Evolutionary conservation across 1,140 invertebrate species (phyloP).

Genomic region (Apis dorsata): DNA sequence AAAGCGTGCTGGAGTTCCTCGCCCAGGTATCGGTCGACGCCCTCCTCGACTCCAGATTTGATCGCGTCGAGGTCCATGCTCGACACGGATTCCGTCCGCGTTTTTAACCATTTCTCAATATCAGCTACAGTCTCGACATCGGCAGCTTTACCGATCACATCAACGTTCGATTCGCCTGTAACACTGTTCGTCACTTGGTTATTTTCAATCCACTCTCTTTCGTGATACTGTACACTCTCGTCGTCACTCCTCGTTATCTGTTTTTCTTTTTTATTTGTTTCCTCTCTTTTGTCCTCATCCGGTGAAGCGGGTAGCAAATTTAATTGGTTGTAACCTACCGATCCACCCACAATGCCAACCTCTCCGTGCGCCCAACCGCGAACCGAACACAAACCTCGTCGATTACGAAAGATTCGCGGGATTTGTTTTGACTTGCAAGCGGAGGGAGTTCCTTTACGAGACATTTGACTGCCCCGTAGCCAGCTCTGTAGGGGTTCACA

Average conservation of each 20-base stretch:
- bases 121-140: constrained; percentile 68
- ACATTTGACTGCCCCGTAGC: constrained; percentile 70
- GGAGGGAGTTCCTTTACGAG: constrained; percentile 65
- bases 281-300: constrained; percentile 30
- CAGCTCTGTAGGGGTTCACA: constrained; percentile 56
- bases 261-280: constrained; percentile 31
- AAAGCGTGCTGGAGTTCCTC: constrained; percentile 67
- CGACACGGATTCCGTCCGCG: constrained; percentile 67
- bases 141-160: constrained; percentile 20
- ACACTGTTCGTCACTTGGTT: not conserved
- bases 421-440: constrained; percentile 68
- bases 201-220: constrained; percentile 21
- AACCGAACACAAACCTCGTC: constrained; percentile 50
- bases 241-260: constrained; percentile 23
- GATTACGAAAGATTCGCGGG: constrained; percentile 66
- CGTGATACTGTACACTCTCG: not conserved
- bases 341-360: constrained; percentile 14
- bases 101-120: constrained; percentile 76
- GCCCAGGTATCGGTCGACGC: constrained; percentile 67
- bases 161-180: not conserved
- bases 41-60: constrained; percentile 63
- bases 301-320: constrained; percentile 22
- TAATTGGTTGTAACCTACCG: constrained; percentile 19
- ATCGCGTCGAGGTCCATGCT: constrained; percentile 69
- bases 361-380: constrained; percentile 45